Percentiles rank a stretch among this genome's conserved stretches.
Evolutionary conservation across 2,797 vertebrate genomes (phyloP).

Genomic region (Enteromius viviparus): DNA sequence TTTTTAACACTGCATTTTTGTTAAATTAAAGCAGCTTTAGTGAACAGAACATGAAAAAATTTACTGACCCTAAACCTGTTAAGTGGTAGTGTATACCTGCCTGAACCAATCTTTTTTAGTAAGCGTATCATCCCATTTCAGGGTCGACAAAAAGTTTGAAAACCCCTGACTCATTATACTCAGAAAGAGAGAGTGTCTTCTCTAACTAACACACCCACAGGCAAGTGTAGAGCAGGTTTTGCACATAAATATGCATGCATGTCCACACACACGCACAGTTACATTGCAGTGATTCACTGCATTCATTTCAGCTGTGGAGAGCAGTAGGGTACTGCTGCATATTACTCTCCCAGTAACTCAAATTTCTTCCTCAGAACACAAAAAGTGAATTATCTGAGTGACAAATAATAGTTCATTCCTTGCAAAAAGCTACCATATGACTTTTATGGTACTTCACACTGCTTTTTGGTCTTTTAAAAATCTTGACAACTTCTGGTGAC

Average conservation of each 20-base stretch:
- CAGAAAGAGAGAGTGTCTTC: background rate
- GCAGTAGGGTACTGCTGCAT: slow-evolving; percentile 48
- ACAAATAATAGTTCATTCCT: background rate
- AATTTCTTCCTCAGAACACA: background rate
- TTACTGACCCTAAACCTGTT: background rate
- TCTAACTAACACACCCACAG: slow-evolving; percentile 1
- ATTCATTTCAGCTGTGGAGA: slow-evolving; percentile 42
- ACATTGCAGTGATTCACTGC: slow-evolving; percentile 52
- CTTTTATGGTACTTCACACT: background rate
- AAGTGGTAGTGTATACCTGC: background rate
- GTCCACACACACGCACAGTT: slow-evolving; percentile 24
- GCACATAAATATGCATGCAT: background rate
- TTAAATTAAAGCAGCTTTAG: background rate
- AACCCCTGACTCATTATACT: background rate
- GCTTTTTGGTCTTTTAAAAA: background rate
- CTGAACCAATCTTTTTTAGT: background rate
- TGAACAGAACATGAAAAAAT: background rate
- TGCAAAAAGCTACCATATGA: background rate
- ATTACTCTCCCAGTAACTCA: slow-evolving; percentile 54
- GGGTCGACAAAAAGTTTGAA: background rate
- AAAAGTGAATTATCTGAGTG: background rate
- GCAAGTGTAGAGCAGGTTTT: slow-evolving; percentile 2
- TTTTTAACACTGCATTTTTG: background rate
- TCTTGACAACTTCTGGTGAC: background rate
- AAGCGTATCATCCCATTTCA: background rate